These are phyloP conservation scores for Linepithema humile DNA, from an alignment of 1,140 invertebrate genomes.

Conservation along the genomic window DNA sequence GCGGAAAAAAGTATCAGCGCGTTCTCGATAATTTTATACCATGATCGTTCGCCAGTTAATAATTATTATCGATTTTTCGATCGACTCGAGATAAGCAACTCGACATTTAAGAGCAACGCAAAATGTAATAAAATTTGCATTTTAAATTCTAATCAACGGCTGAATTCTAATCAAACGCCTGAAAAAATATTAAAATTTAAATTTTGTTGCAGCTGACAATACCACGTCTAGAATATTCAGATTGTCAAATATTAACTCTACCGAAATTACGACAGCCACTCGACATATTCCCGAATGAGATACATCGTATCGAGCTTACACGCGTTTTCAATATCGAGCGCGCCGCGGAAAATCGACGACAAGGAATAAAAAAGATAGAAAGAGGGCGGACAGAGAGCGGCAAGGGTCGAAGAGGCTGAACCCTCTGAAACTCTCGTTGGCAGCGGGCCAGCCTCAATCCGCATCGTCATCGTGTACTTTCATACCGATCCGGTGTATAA, in stretches of 20 bases:
- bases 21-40: neutral
- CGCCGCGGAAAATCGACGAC: constrained; percentile 49
- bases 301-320: neutral
- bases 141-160: neutral
- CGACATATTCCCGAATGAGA: neutral
- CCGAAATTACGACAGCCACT: neutral
- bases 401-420: constrained; percentile 58
- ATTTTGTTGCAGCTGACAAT: neutral
- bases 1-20: neutral
- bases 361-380: constrained; percentile 25
- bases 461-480: constrained; percentile 66
- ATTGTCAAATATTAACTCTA: neutral
- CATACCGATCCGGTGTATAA: constrained; percentile 6
- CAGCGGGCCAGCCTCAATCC: constrained; percentile 55
- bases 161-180: neutral
- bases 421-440: constrained; percentile 59
- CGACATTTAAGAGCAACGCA: neutral
- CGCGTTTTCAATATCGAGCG: constrained; percentile 41
- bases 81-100: neutral
- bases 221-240: neutral
- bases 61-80: neutral
- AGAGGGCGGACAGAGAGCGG: neutral
- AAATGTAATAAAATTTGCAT: neutral
- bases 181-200: neutral
- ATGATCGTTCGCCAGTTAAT: neutral